Base-by-base conservation (phyloP, 2,797 vertebrate species). In the Cercopithecus neglectus region DNA sequence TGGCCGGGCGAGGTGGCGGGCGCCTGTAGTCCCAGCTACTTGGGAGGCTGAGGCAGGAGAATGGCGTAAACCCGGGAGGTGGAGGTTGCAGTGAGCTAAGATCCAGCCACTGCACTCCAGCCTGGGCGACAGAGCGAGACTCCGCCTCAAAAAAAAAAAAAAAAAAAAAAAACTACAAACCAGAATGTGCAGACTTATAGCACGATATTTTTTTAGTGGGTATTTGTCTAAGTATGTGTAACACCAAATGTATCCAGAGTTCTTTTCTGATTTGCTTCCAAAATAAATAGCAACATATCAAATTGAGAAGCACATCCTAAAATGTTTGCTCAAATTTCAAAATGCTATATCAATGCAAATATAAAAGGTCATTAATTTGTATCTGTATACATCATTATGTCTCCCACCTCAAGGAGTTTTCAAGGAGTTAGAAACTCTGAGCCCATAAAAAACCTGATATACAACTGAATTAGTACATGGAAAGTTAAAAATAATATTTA, bases 321-420 rank as follows among this genome's bases (percentile, higher is more conserved):
- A 91, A 92, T 70, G 17, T 57, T 55, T 89, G 95, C 22, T 74
- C n/a, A 81, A 89, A 92, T 84, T 93, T 89, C 79, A 96, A 95
- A 95, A 93, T 78, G 57, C 78, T 89, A 70, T 79, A 19, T 80
- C 21, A 83, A 70, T 36, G 8, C 79, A 76, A 96, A 79, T 89
- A 89, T 75, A 91, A 87, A 86, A 90, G 24, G 74, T 48, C 16
- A 6, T 82, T 74, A 64, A 79, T 36, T 53, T 94, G 11, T 64
- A 94, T 30, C 39, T 79, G 9, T 17, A 89, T 6, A 87, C 33
- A 94, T 12, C 1, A 0, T 74, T 91, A 53, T 3, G 33, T 89
- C 39, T 89, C 50, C 33, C 61, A 33, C 14, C 16, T 64, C 14
- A 64, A 64, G 28, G 59, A 61, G 28, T 61, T 61, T 81, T 89